Evolutionary conservation across 2,888 invertebrate genomes (phyloP), one percentile per base, ranked within the genome.

Genomic region (Teinopalpus imperialis): DNA sequence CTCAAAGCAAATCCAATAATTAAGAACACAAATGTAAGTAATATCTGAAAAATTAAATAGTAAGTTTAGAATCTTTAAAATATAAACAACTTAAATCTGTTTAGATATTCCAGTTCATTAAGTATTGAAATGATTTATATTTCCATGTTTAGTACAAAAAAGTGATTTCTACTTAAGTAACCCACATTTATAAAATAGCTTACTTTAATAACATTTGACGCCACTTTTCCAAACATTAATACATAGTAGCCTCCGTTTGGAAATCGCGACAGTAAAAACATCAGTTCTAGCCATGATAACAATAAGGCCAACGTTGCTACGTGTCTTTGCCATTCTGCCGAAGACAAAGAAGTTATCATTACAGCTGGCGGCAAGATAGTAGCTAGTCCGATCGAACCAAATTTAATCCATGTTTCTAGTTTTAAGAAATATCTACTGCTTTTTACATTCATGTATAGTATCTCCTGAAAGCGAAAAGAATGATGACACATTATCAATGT

Each of bases 211-310:
- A 91, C 89, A 66, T 90, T 90, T 1, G 79, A 71, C 0, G 90
- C 90, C 0, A 91, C 91, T 56, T 90, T 90, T n/a, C 89, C 89
- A 67, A 91, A 91, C 91, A 91, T 91, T 3, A 91, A 79, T 1
- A 91, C 90, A 66, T 90, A 90, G 58, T 90, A 90, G 1, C 91
- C 91, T 80, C 90, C 90, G 37, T 83, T 87, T 0, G 91, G 91
- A 48, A 91, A 90, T 41, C 91, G 74, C 0, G 91, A 90, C 1
- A 91, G 61, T 1, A 91, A 63, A 43, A 91, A 90, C 83, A 91
- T 90, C 59, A 91, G 75, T 54, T 91, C 90, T 6, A 90, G 57
- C 91, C 91, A 91, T 0, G 90, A 79, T 1, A 91, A 59, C 6
- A 91, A 78, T 13, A 91, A 54, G 0, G 91, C 89, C 3, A 88